phyloP scores from a whole-genome alignment of 2,888 invertebrate species.

The Heliconius sara region DNA sequence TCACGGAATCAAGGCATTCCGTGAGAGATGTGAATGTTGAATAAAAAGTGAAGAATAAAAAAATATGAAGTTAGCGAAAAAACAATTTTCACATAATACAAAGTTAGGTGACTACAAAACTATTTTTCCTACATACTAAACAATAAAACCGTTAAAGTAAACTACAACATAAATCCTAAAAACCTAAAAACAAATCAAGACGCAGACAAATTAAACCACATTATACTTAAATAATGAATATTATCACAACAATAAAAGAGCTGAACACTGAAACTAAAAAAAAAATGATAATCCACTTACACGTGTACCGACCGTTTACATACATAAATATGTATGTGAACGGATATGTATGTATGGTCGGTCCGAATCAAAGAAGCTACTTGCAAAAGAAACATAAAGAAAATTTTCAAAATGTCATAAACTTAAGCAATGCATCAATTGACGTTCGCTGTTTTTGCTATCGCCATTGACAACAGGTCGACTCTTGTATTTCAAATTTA shows the following conservation, averaged over 20 bases:
- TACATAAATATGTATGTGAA: conserved; percentile 28
- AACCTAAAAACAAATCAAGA: background rate
- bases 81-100: background rate
- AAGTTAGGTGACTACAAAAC: background rate
- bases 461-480: conserved; percentile 67
- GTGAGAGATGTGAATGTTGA: background rate
- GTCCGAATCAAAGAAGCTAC: conserved; percentile 29
- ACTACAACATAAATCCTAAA: background rate
- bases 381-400: conserved; percentile 31
- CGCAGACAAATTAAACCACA: background rate
- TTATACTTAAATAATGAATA: background rate
- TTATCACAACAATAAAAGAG: conserved; percentile 12
- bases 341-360: conserved; percentile 5
- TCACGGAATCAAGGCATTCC: background rate
- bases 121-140: background rate
- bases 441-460: conserved; percentile 55
- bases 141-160: background rate
- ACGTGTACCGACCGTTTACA: conserved; percentile 30
- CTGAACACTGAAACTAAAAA: conserved; percentile 2
- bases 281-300: conserved; percentile 30
- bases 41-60: background rate
- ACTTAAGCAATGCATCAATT: conserved; percentile 11
- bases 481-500: conserved; percentile 76
- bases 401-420: conserved; percentile 42
- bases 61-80: background rate